Base-by-base conservation (phyloP, 2,888 invertebrate species). In the Physocephala rufipes region DNA sequence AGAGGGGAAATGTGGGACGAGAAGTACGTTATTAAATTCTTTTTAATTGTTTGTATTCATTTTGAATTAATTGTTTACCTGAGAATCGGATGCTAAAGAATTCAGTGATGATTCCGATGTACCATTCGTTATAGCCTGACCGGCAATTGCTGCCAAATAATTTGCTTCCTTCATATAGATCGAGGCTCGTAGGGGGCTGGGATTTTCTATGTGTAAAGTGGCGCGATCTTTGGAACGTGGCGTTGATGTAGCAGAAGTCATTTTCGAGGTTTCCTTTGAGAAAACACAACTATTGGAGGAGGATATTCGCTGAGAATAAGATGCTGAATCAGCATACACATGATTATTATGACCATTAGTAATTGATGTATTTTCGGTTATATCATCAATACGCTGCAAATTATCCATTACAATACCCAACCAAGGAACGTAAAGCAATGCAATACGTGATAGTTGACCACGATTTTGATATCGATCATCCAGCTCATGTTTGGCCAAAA, bases 401-500 rank as follows among this genome's bases (percentile, higher is more conserved):
- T 95, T 95, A 78, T 97, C 97, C 82, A 95, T 87, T 1, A 96
- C 93, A 69, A 97, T 91, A 4, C 93, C 91, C 74, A 99, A 88
- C 91, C 97, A 93, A 0, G 98, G 98, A 69, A 96, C 91, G 85
- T 99, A 99, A 36, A 99, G 88, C 55, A 94, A 89, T 0, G 96
- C 94, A 67, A 99, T 94, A 65, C 97, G 89, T 7, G 92, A 91
- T 81, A 93, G 89, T 82, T 94, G 93, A 5, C 93, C 92, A 82
- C 92, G 91, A 78, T 91, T 90, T 78, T 93, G 90, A 84, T 96
- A 96, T 72, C 98, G 89, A 84, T 95, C 94, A 85, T 99, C 98
- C 81, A 95, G 89, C 81, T 97, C 94, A 85, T 99, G 98, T 84
- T 99, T 99, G 12, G 95, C 95, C 77, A 99, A 87, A 74, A 97